phyloP scores from a whole-genome alignment of 2,888 invertebrate genomes.

The Chalcis sispes region DNA sequence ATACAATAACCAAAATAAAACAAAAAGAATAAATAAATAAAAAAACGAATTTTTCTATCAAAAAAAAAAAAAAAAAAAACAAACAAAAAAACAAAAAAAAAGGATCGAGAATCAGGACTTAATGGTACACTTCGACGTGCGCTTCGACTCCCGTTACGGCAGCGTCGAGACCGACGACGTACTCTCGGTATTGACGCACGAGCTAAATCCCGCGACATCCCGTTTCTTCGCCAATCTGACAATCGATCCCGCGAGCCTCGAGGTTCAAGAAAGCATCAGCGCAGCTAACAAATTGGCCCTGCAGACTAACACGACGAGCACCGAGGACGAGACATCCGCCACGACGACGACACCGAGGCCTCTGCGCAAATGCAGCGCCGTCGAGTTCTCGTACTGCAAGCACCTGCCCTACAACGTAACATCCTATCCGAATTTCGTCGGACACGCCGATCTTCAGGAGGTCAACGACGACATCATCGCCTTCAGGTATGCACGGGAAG shows the following conservation, averaged over 20 bases:
- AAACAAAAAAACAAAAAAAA: too few relatives aligned
- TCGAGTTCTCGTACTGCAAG: slow-evolving; percentile 84
- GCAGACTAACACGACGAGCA: slow-evolving; percentile 61
- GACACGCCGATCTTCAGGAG: slow-evolving; percentile 81
- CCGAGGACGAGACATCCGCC: slow-evolving; percentile 66
- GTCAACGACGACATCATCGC: slow-evolving; percentile 87
- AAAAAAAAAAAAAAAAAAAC: too few relatives aligned
- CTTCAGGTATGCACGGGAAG: slow-evolving; percentile 79
- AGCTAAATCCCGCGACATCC: slow-evolving; percentile 79
- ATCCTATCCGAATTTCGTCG: slow-evolving; percentile 89
- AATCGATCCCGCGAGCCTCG: slow-evolving; percentile 82
- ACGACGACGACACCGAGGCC: slow-evolving; percentile 79
- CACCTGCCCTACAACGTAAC: slow-evolving; percentile 87
- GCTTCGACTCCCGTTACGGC: slow-evolving; percentile 85
- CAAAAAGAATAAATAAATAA: too few relatives aligned
- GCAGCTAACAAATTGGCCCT: slow-evolving; percentile 74
- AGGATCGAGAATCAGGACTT: slow-evolving; percentile 84
- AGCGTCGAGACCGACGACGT: slow-evolving; percentile 83
- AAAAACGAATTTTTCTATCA: too few relatives aligned
- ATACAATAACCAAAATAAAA: too few relatives aligned
- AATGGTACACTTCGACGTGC: slow-evolving; percentile 90
- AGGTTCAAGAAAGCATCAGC: slow-evolving; percentile 79
- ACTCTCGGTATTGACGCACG: slow-evolving; percentile 81
- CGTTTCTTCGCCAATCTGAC: slow-evolving; percentile 82
- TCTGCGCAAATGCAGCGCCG: slow-evolving; percentile 82